phyloP scores from a whole-genome alignment of 2,888 invertebrate genomes.

The Cephalotes varians region DNA sequence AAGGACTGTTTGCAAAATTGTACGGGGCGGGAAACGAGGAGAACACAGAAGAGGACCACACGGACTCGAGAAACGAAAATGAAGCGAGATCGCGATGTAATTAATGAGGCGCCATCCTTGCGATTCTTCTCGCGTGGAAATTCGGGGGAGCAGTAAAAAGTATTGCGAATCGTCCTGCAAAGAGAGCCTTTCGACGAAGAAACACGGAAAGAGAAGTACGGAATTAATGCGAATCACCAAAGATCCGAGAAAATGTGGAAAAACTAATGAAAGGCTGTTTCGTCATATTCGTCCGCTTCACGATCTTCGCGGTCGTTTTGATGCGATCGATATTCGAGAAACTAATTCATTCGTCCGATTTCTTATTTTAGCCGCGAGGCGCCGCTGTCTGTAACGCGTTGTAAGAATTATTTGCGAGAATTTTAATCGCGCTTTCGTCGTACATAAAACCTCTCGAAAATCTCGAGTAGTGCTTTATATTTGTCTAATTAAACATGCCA shows the following conservation, averaged over 20 bases:
- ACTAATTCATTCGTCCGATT: background rate
- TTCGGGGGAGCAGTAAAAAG: background rate
- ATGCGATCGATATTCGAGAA: background rate
- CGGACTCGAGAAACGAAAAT: background rate
- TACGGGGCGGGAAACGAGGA: background rate
- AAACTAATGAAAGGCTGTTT: background rate
- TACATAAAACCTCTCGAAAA: background rate
- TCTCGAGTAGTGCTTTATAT: background rate
- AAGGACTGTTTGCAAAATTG: conserved; percentile 49
- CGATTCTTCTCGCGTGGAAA: background rate
- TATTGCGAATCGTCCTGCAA: conserved; percentile 2
- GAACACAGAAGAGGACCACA: conserved; percentile 12
- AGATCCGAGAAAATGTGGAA: background rate
- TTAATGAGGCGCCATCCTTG: background rate
- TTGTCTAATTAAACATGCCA: background rate
- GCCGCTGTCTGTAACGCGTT: background rate
- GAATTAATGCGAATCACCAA: background rate
- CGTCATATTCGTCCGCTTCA: background rate
- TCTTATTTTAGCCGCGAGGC: background rate
- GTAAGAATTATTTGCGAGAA: background rate
- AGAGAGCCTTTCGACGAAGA: background rate
- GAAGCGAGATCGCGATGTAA: background rate
- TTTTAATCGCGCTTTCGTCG: background rate
- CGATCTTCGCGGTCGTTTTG: background rate
- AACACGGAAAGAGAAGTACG: background rate